These are phyloP conservation scores for Octopus bimaculoides DNA, from an alignment of 1,140 invertebrate genomes.

Conservation along the genomic window DNA sequence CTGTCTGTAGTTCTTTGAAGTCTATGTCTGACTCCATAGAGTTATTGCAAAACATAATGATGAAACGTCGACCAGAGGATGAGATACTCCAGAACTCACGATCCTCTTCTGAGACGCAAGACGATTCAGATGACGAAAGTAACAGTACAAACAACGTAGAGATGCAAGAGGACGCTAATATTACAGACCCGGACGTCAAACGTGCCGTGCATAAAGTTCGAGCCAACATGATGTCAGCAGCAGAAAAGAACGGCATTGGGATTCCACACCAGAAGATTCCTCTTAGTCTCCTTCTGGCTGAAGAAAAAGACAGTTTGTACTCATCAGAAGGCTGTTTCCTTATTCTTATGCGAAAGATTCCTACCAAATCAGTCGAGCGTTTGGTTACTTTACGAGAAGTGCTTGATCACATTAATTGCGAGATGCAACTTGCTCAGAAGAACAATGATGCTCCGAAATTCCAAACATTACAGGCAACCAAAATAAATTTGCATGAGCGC, in stretches of 20 bases:
- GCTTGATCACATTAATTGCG: neutral
- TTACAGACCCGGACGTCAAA: neutral
- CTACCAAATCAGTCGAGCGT: neutral
- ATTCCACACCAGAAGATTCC: neutral
- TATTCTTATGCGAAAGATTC: conserved; percentile 2
- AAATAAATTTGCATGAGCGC: neutral
- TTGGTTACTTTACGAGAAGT: neutral
- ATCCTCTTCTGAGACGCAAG: neutral
- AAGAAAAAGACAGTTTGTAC: conserved; percentile 4
- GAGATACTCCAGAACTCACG: neutral
- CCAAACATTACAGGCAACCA: neutral
- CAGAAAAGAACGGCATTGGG: neutral
- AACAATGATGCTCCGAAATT: neutral
- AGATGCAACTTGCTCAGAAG: neutral
- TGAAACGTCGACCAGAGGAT: neutral
- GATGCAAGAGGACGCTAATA: neutral
- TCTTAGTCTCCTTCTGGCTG: neutral
- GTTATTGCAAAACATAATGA: neutral
- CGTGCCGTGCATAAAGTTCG: neutral
- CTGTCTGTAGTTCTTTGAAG: neutral
- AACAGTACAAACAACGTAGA: neutral
- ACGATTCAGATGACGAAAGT: neutral
- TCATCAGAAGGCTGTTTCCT: neutral
- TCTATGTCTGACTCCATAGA: neutral
- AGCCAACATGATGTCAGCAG: neutral